Conservation (phyloP, 2,888 invertebrate species). For the Fissipunctia ypsillon region DNA sequence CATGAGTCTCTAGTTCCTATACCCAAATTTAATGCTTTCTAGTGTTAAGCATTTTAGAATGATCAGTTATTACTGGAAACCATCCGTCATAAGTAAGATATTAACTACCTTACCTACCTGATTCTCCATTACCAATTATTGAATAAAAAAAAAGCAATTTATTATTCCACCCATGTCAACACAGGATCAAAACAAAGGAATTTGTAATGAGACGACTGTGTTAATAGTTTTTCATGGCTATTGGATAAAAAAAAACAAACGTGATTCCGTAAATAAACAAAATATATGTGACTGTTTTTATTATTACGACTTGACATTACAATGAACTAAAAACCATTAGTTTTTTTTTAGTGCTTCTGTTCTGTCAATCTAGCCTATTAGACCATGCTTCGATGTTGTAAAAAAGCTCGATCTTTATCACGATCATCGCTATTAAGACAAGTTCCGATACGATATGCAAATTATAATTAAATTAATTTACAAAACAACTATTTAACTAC, state of each 20-base stretch:
- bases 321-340: slow-evolving; percentile 1
- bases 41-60: no score
- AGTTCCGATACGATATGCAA: background rate
- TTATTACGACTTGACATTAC: background rate
- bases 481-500: no score
- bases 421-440: background rate
- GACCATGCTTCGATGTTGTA: background rate
- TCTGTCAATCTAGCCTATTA: slow-evolving; percentile 1
- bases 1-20: no score
- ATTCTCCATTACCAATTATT: background rate
- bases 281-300: background rate
- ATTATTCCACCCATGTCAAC: background rate
- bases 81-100: background rate
- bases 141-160: background rate
- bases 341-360: background rate
- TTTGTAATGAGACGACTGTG: background rate
- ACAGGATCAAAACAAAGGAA: background rate
- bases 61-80: background rate
- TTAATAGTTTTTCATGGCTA: slow-evolving; percentile 5
- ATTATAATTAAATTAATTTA: no score
- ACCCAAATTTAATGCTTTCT: no score
- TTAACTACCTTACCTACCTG: background rate
- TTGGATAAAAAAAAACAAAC: slow-evolving; percentile 12
- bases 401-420: background rate
- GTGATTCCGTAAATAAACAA: background rate